phyloP scores from a whole-genome alignment of 2,888 invertebrate genomes.

The Pseudococcus longispinus region DNA sequence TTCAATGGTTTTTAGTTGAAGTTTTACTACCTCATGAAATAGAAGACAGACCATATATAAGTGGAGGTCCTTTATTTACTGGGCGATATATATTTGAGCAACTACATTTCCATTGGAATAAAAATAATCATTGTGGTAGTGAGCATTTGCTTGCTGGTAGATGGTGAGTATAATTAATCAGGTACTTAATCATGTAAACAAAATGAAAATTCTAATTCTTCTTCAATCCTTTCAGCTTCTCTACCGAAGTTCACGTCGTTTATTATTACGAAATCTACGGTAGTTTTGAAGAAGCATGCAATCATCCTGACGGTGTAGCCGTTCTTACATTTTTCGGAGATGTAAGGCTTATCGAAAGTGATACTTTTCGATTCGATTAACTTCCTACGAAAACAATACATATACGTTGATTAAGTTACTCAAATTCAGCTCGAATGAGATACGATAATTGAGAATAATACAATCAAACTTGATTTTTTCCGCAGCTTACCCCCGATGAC shows the following conservation, averaged over 20 bases:
- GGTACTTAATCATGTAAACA: not conserved
- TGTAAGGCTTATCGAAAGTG: constrained; percentile 29
- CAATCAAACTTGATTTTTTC: not conserved
- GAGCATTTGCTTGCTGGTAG: constrained; percentile 71
- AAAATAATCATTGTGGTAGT: constrained; percentile 69
- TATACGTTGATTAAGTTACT: too few relatives aligned
- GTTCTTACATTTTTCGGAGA: constrained; percentile 72
- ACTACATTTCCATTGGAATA: constrained; percentile 76
- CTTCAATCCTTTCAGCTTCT: constrained; percentile 67
- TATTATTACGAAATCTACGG: constrained; percentile 77
- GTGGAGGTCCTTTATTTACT: constrained; percentile 58
- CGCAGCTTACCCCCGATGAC: constrained; percentile 25
- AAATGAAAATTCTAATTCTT: not conserved
- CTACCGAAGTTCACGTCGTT: constrained; percentile 81
- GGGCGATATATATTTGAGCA: constrained; percentile 72
- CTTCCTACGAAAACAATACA: too few relatives aligned
- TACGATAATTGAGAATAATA: not conserved
- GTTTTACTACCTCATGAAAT: constrained; percentile 14
- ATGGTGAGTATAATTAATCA: constrained; percentile 63
- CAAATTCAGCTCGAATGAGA: too few relatives aligned
- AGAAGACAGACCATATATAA: constrained; percentile 44
- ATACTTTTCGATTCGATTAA: not conserved
- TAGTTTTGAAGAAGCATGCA: constrained; percentile 70
- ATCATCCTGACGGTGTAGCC: constrained; percentile 74
- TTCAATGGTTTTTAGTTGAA: constrained; percentile 24